phyloP scores from a whole-genome alignment of 2,113 vertebrate genomes.

The Turdus rufiventris region DNA sequence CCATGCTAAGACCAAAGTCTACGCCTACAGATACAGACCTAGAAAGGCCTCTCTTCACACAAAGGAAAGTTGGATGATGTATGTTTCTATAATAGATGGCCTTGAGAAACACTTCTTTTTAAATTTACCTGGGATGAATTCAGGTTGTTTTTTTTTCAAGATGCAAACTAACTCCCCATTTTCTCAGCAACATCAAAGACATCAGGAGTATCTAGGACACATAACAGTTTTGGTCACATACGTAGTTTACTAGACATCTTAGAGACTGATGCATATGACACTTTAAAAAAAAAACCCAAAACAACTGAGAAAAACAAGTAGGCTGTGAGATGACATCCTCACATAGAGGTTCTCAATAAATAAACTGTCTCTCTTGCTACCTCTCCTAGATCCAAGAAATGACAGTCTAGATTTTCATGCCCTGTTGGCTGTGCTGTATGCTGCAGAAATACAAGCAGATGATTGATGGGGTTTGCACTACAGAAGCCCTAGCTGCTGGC shows the following conservation, averaged over 20 bases:
- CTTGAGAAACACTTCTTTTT: background rate
- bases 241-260: background rate
- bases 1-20: background rate
- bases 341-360: background rate
- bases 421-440: background rate
- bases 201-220: background rate
- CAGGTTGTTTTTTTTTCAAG: background rate
- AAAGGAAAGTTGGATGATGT: background rate
- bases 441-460: background rate
- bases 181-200: background rate
- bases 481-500: background rate
- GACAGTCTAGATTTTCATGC: constrained; percentile 14
- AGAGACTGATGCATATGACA: background rate
- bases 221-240: background rate
- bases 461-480: constrained; percentile 18
- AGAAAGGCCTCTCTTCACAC: background rate
- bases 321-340: background rate
- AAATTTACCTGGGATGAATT: background rate
- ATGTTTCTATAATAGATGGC: background rate
- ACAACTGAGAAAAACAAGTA: background rate
- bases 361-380: background rate
- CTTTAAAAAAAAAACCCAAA: background rate
- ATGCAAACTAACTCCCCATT: background rate
- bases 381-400: background rate
- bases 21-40: background rate